Percentiles rank a stretch among this genome's conserved stretches.
These are phyloP conservation scores for Euspilapteryx auroguttella DNA, from an alignment of 2,888 invertebrate species.

Conservation along the genomic window DNA sequence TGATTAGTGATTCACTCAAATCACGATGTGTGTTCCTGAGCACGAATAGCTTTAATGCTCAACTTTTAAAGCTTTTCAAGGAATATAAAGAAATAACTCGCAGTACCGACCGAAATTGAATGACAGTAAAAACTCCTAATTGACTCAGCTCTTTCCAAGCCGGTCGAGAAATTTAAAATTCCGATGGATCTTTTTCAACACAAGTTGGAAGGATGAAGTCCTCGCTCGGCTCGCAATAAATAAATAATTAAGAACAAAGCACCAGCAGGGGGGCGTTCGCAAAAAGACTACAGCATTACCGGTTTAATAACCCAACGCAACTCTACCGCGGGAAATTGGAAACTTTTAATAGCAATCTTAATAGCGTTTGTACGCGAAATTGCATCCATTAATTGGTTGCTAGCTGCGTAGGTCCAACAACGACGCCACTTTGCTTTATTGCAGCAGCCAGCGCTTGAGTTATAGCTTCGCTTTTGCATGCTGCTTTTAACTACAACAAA, in stretches of 20 bases:
- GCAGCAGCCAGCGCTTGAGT: too few species aligned
- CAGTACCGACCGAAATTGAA: too few species aligned
- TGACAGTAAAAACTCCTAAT: too few species aligned
- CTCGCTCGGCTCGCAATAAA: conserved; percentile 19
- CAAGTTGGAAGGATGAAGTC: conserved; percentile 6
- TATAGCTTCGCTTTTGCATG: too few species aligned
- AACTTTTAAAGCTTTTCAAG: too few species aligned
- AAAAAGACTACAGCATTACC: conserved; percentile 17
- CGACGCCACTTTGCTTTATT: conserved; percentile 2
- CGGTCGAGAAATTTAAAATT: not conserved
- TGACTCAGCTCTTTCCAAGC: too few species aligned
- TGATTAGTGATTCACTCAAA: conserved; percentile 29
- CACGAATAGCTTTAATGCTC: too few species aligned
- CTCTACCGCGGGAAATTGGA: conserved; percentile 28
- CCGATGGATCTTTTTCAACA: not conserved
- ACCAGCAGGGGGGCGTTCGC: conserved; percentile 15
- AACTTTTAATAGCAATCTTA: conserved; percentile 34
- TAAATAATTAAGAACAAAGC: conserved; percentile 37
- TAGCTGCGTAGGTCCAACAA: too few species aligned
- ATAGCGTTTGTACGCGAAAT: conserved; percentile 36
- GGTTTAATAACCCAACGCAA: conserved; percentile 21
- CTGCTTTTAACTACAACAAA: too few species aligned
- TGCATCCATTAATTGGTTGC: conserved; percentile 37
- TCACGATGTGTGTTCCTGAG: too few species aligned
- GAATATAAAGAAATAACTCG: too few species aligned